phyloP scores from a whole-genome alignment of 2,113 vertebrate genomes.

The Malurus melanocephalus region DNA sequence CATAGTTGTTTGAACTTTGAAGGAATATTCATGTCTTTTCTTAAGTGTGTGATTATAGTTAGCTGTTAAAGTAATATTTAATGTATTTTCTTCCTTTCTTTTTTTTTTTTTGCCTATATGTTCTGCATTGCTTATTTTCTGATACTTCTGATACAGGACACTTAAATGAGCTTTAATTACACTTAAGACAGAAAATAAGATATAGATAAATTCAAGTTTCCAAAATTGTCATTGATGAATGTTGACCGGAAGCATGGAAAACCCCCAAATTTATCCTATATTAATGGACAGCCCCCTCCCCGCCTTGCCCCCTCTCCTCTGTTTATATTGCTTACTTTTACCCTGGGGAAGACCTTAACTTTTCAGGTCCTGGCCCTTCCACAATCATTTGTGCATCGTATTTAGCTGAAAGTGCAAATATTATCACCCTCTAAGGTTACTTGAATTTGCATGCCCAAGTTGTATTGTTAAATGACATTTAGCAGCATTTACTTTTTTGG shows the following conservation, averaged over 20 bases:
- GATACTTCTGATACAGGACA: background rate
- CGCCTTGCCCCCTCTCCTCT: background rate
- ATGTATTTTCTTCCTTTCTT: fast-evolving
- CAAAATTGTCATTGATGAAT: background rate
- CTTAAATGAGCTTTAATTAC: background rate
- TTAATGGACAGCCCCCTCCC: background rate
- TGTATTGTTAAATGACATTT: constrained; percentile 57
- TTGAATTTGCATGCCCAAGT: background rate
- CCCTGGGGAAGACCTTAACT: background rate
- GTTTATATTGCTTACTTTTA: background rate
- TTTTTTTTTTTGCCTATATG: background rate
- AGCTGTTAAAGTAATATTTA: background rate
- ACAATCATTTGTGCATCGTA: background rate
- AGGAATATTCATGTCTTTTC: background rate
- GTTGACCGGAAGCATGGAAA: background rate
- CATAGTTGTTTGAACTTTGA: background rate
- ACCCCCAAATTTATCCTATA: background rate
- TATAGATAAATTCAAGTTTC: background rate
- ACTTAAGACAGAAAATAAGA: background rate
- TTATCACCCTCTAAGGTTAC: constrained; percentile 21
- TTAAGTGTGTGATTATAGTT: background rate
- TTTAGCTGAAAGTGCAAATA: constrained; percentile 11
- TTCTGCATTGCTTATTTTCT: background rate
- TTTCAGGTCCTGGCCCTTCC: background rate
- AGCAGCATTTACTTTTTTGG: constrained; percentile 53